A percentile compares a stretch with the other conserved stretches of the same genome.
Evolutionary conservation across 2,888 invertebrate genomes (phyloP).

Genomic region (Rutpela maculata): DNA sequence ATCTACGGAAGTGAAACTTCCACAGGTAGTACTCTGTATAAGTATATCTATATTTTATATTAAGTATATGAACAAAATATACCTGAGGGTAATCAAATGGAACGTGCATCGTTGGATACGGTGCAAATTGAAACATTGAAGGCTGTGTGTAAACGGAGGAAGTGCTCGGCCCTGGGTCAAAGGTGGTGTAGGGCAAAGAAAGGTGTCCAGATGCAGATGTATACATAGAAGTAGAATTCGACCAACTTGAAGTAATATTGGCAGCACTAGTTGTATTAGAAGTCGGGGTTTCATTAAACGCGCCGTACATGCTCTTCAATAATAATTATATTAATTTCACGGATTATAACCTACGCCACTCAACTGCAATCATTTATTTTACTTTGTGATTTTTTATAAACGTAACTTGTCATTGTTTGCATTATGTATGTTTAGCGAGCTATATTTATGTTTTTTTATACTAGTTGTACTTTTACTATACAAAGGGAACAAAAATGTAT

Average conservation of each 20-base stretch:
- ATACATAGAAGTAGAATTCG: conserved; percentile 53
- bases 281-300: conserved; percentile 48
- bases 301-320: conserved; percentile 47
- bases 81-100: conserved; percentile 70
- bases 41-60: background rate
- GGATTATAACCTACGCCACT: conserved; percentile 50
- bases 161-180: conserved; percentile 66
- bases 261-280: conserved; percentile 47
- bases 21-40: background rate
- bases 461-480: conserved; percentile 19
- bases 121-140: conserved; percentile 66
- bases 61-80: conserved; percentile 38
- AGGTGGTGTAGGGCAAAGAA: conserved; percentile 60
- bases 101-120: conserved; percentile 65
- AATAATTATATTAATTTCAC: conserved; percentile 52
- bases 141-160: conserved; percentile 61
- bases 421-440: conserved; percentile 52
- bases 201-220: conserved; percentile 50
- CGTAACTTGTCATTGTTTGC: conserved; percentile 53
- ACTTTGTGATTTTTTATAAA: conserved; percentile 51
- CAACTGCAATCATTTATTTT: conserved; percentile 50
- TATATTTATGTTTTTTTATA: conserved; percentile 52
- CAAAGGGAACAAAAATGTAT: conserved; percentile 44
- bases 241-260: conserved; percentile 46
- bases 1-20: too few relatives aligned